These are phyloP conservation scores for Acipenser transmontanus DNA, from an alignment of 2,797 vertebrate species.

Conservation along the genomic window DNA sequence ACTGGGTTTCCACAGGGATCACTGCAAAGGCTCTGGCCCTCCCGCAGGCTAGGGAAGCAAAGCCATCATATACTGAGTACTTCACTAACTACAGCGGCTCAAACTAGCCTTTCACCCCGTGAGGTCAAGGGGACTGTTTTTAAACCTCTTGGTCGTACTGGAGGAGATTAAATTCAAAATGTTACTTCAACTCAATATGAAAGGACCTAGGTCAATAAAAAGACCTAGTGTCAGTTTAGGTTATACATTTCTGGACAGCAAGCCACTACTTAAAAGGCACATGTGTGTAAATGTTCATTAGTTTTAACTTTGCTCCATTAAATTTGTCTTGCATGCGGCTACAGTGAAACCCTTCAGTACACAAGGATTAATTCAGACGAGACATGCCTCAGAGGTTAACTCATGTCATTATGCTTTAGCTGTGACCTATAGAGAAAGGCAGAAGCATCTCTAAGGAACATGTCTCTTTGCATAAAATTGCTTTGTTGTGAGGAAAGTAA, in stretches of 20 bases:
- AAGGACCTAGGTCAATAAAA: slow-evolving; percentile 8
- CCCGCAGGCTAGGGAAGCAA: too few relatives aligned
- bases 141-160: too few relatives aligned
- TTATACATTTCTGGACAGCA: not conserved
- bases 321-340: slow-evolving; percentile 22
- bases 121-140: too few relatives aligned
- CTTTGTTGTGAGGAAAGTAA: slow-evolving; percentile 60
- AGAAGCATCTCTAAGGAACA: slow-evolving; percentile 43
- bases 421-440: slow-evolving; percentile 31
- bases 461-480: slow-evolving; percentile 56
- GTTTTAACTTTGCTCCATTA: slow-evolving; percentile 11
- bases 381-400: slow-evolving; percentile 51
- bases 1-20: too few relatives aligned
- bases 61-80: too few relatives aligned
- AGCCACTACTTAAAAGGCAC: slow-evolving; percentile 36
- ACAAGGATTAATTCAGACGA: slow-evolving; percentile 57
- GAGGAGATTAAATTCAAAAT: not conserved
- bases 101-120: too few relatives aligned
- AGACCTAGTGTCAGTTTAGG: slow-evolving; percentile 1
- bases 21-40: too few relatives aligned
- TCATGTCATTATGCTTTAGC: slow-evolving; percentile 39
- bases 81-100: too few relatives aligned
- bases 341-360: slow-evolving; percentile 36
- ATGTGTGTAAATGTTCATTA: slow-evolving; percentile 61
- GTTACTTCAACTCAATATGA: not conserved